Base-by-base conservation (phyloP, 2,797 vertebrate species). In the Lagothrix lagotricha region DNA sequence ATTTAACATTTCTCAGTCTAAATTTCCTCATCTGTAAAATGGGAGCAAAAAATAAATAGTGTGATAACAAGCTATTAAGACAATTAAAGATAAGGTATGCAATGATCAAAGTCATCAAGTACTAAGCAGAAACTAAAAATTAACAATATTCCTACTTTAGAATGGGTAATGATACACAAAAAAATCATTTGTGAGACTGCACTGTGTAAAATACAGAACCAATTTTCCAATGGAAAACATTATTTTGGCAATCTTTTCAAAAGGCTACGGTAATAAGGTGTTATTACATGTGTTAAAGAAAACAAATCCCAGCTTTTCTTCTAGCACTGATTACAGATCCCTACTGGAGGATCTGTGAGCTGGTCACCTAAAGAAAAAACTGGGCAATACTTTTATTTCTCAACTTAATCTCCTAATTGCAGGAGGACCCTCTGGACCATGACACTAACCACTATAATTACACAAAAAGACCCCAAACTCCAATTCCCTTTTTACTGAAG, bases 21-120 rank as follows among this genome's bases (percentile, higher is more conserved):
- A 90, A 93, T 79, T 44, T 97, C 39, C 33, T 96, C 44, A 36
- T 30, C 39, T 82, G 4, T 58, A 82, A 97, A 93, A 85, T 22
- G 30, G 26, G 22, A 92, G 90, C 11, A 87, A 81, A 88, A 94
- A 93, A 44, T 26, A 90, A 4, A 44, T 12, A 82, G 44, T 83
- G 33, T 70, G 61, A 64, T 44, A 83, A 88, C 86, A 30, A 76
- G 12, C 17, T 70, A 2, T n/a, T 83, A 52, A n/a, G 48, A 87
- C 30, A 85, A 39, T 79, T 46, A n/a, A 82, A 67, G 67, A 89
- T 61, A 76, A 93, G 28, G 48, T 20, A 90, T 50, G 41, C 15
- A 64, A 81, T 2, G 44, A 46, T 41, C 30, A 54, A 87, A 86
- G 91, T 41, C 33, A 76, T 48, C 44, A 91, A 64, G 30, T 79